Conservation (phyloP, 2,797 vertebrate species). For the Allobates femoralis region DNA sequence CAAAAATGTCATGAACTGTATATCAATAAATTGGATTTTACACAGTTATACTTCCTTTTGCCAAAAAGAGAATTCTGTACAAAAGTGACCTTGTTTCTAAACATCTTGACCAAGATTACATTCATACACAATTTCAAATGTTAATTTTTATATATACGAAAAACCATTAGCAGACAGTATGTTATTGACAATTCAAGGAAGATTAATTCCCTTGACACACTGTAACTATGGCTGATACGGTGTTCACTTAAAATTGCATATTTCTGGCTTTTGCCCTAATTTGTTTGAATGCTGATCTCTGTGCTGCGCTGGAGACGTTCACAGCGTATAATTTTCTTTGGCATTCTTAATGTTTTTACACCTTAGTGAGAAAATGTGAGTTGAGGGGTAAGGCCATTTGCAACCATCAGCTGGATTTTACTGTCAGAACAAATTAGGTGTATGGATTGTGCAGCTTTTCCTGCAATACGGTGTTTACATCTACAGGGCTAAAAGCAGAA, state of each 20-base stretch:
- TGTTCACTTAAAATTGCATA: conserved; percentile 12
- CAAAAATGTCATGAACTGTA: no score
- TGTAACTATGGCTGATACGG: conserved; percentile 26
- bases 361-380: conserved; percentile 56
- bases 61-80: no score
- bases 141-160: not conserved
- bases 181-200: conserved; percentile 28
- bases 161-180: not conserved
- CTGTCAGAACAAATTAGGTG: conserved; percentile 54
- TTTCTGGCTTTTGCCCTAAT: conserved; percentile 49
- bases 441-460: conserved; percentile 18
- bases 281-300: conserved; percentile 46
- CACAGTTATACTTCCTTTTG: no score
- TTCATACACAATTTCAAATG: no score
- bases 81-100: no score
- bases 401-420: conserved; percentile 47
- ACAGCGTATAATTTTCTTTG: conserved; percentile 54
- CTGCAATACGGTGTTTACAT: conserved; percentile 16
- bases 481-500: conserved; percentile 13
- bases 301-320: conserved; percentile 34
- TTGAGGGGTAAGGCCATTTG: conserved; percentile 53
- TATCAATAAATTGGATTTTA: no score
- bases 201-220: conserved; percentile 37
- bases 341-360: conserved; percentile 58
- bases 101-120: no score